These are phyloP conservation scores for Troides helena DNA, from an alignment of 2,888 invertebrate genomes.

Conservation along the genomic window DNA sequence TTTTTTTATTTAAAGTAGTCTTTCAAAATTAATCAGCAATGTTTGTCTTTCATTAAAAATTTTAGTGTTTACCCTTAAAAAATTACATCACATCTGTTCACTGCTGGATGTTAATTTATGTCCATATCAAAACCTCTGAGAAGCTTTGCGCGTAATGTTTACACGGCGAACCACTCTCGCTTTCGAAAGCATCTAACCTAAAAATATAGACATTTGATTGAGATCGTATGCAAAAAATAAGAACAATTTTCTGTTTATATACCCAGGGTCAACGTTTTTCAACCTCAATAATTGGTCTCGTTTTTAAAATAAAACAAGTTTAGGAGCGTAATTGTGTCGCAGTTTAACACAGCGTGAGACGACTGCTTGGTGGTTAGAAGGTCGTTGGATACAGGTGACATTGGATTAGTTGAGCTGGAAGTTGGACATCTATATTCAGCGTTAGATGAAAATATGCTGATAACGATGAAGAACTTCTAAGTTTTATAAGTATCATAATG, in stretches of 20 bases:
- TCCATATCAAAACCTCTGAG: conserved; percentile 17
- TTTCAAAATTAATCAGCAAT: not conserved
- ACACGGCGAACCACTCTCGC: conserved; percentile 7
- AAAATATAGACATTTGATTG: conserved; percentile 26
- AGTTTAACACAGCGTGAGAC: no score
- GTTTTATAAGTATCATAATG: no score
- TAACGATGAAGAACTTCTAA: no score
- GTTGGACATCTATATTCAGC: no score
- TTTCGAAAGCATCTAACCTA: conserved; percentile 18
- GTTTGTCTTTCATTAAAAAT: not conserved
- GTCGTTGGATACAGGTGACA: no score
- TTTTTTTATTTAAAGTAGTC: no score
- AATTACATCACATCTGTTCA: conserved; percentile 2
- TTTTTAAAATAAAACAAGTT: not conserved
- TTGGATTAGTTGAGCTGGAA: no score
- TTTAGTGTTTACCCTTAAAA: conserved; percentile 5
- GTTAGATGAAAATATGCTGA: no score
- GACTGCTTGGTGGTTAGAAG: no score
- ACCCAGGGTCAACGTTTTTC: not conserved
- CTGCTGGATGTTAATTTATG: conserved; percentile 10
- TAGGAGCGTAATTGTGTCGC: no score
- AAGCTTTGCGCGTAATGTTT: conserved; percentile 13
- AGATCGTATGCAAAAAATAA: conserved; percentile 12
- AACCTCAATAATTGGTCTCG: not conserved
- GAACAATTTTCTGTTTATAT: not conserved